These are phyloP conservation scores for Plebejus melissa DNA, from an alignment of 2,888 invertebrate genomes.

Conservation along the genomic window DNA sequence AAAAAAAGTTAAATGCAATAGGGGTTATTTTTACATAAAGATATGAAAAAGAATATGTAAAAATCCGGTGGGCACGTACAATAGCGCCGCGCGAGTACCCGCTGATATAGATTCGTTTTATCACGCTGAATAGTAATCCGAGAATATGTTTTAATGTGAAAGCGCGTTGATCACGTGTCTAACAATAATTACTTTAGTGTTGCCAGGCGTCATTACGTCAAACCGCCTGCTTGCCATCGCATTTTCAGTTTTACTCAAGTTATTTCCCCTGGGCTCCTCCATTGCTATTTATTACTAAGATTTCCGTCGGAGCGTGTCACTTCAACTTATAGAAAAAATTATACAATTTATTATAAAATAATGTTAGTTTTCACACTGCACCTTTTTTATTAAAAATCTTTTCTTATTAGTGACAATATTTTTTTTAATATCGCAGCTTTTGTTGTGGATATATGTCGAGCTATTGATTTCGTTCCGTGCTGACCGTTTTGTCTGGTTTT, in stretches of 20 bases:
- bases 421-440: conserved; percentile 10
- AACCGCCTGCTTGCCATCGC: conserved; percentile 46
- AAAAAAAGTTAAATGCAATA: conserved; percentile 22
- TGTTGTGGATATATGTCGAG: neutral
- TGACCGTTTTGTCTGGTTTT: neutral
- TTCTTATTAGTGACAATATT: conserved; percentile 1
- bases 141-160: conserved; percentile 45
- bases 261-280: conserved; percentile 49
- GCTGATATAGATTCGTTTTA: conserved; percentile 35
- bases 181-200: conserved; percentile 65
- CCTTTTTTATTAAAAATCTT: conserved; percentile 11
- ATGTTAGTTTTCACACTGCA: conserved; percentile 17
- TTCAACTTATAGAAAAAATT: conserved; percentile 40
- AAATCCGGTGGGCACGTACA: conserved; percentile 26
- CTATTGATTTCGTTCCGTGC: neutral
- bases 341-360: conserved; percentile 29
- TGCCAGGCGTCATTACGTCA: conserved; percentile 45
- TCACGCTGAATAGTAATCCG: conserved; percentile 40
- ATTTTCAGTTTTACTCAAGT: conserved; percentile 49
- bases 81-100: conserved; percentile 17
- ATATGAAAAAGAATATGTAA: conserved; percentile 27
- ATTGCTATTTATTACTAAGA: conserved; percentile 57
- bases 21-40: conserved; percentile 28
- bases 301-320: conserved; percentile 45
- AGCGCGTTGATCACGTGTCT: conserved; percentile 53